Percentiles rank a stretch among this genome's conserved stretches.
Conservation (phyloP, 2,113 vertebrate genomes). For the Platanista minor region DNA sequence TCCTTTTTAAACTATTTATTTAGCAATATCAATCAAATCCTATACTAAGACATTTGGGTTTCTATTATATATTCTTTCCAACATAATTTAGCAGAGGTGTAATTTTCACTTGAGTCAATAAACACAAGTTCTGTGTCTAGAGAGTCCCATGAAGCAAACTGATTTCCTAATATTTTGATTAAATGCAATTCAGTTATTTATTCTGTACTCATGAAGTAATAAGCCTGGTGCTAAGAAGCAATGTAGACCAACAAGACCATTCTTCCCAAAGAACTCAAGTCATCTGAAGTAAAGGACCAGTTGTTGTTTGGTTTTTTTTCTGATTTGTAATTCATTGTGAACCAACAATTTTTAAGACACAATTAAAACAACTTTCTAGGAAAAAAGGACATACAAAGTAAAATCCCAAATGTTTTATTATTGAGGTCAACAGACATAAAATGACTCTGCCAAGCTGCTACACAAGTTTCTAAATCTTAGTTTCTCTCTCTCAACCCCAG, state of each 20-base stretch:
- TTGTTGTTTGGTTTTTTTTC: background rate
- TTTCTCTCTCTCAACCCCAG: background rate
- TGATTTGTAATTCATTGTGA: background rate
- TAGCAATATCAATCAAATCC: background rate
- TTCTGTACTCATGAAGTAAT: background rate
- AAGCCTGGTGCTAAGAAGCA: background rate
- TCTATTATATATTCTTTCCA: background rate
- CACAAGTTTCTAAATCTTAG: background rate
- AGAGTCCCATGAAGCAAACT: background rate
- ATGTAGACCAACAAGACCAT: background rate
- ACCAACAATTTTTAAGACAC: background rate
- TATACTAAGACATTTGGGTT: background rate
- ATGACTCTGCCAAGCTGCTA: background rate
- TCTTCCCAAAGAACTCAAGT: background rate
- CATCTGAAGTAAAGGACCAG: background rate
- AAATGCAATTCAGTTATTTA: conserved; percentile 23
- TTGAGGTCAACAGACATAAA: background rate
- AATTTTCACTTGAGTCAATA: background rate
- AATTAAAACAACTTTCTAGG: conserved; percentile 9
- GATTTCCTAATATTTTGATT: background rate
- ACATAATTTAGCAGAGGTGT: background rate
- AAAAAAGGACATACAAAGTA: background rate
- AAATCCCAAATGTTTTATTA: background rate
- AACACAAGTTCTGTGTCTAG: background rate
- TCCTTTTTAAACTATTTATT: background rate